These are phyloP conservation scores for Physocephala rufipes DNA, from an alignment of 2,888 invertebrate species.

Conservation along the genomic window DNA sequence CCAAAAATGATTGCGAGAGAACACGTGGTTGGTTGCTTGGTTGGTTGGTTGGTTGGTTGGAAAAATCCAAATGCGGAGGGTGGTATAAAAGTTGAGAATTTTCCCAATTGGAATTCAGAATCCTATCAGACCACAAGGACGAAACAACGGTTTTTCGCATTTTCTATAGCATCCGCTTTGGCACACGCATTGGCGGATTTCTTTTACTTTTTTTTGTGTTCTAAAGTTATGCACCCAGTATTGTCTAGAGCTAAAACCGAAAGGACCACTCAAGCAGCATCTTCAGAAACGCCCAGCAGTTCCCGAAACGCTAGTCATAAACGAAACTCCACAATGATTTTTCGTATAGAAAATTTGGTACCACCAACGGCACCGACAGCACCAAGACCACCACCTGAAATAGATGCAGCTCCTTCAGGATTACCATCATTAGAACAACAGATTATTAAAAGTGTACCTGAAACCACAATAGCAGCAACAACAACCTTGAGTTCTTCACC, in stretches of 20 bases:
- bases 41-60: too few species aligned
- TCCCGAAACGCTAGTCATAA: constrained; percentile 44
- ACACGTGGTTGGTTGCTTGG: constrained; percentile 51
- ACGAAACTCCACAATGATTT: constrained; percentile 59
- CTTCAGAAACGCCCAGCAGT: constrained; percentile 38
- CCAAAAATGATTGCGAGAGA: constrained; percentile 48
- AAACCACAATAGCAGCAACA: constrained; percentile 1
- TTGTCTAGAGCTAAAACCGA: constrained; percentile 49
- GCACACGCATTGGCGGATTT: not conserved
- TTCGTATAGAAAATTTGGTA: constrained; percentile 54
- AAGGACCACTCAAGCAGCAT: constrained; percentile 40
- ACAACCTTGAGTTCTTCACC: constrained; percentile 3
- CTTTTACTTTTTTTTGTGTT: not conserved
- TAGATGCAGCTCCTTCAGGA: not conserved
- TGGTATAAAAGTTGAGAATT: constrained; percentile 57
- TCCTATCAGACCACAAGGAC: constrained; percentile 55
- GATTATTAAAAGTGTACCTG: too few species aligned
- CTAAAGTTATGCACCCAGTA: constrained; percentile 50
- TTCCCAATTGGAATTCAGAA: constrained; percentile 62
- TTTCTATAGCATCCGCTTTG: constrained; percentile 2
- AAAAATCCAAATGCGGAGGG: constrained; percentile 11
- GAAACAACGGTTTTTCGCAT: constrained; percentile 39
- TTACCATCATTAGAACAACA: too few species aligned
- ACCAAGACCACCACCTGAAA: constrained; percentile 33
- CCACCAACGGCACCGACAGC: constrained; percentile 43